phyloP scores from a whole-genome alignment of 1,140 invertebrate genomes.

The Lepidurus couesii region DNA sequence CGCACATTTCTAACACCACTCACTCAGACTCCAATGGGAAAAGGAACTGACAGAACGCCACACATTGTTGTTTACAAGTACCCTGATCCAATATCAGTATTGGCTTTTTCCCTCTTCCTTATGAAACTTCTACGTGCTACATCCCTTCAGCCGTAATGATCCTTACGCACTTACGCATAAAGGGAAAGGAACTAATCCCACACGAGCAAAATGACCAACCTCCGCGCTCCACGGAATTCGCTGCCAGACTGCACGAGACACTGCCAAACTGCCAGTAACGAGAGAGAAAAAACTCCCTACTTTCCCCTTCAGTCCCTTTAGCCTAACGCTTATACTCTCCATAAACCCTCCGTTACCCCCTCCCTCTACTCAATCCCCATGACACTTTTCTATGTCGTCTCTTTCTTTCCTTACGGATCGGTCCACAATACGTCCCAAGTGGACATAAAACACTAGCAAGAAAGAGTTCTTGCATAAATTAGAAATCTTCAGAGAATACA shows the following conservation, averaged over 20 bases:
- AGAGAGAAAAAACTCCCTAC: conserved; percentile 1
- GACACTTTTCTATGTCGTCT: conserved; percentile 18
- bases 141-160: neutral
- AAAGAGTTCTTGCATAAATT: neutral
- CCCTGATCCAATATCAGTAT: neutral
- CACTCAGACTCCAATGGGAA: neutral
- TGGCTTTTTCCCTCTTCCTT: neutral
- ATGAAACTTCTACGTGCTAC: neutral
- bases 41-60: neutral
- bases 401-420: neutral
- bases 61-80: neutral
- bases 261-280: neutral
- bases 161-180: neutral
- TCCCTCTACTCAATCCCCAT: neutral
- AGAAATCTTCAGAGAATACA: neutral
- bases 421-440: neutral
- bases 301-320: neutral
- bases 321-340: neutral
- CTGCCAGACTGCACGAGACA: conserved; percentile 24
- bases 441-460: neutral
- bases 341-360: neutral
- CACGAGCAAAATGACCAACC: conserved; percentile 6
- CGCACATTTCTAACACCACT: neutral
- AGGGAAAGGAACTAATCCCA: neutral
- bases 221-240: conserved; percentile 12